phyloP scores from a whole-genome alignment of 2,888 invertebrate species.

The Timandra comae region DNA sequence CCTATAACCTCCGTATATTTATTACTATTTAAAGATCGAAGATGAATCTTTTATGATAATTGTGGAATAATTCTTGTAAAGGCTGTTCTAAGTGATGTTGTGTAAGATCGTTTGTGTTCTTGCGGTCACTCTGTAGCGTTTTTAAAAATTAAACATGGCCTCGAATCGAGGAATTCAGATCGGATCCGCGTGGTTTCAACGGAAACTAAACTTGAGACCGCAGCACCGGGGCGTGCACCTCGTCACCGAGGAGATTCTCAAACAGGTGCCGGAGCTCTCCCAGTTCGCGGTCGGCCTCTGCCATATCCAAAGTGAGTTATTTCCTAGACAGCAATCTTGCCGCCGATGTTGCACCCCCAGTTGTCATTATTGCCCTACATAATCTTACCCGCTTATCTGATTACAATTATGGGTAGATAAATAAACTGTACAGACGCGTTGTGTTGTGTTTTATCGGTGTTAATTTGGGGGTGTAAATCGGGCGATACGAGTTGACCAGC shows the following conservation, averaged over 20 bases:
- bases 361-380: conserved; percentile 49
- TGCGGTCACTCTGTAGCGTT: conserved; percentile 73
- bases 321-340: conserved; percentile 45
- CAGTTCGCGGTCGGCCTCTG: conserved; percentile 97
- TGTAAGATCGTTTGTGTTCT: conserved; percentile 73
- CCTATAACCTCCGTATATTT: conserved; percentile 75
- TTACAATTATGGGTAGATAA: conserved; percentile 25
- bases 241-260: conserved; percentile 96
- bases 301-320: conserved; percentile 96
- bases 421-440: neutral
- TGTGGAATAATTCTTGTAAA: conserved; percentile 78
- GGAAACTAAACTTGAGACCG: conserved; percentile 96
- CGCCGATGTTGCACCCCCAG: conserved; percentile 58
- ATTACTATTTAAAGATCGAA: conserved; percentile 73
- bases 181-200: conserved; percentile 98
- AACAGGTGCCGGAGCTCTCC: conserved; percentile 95
- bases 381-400: conserved; percentile 32
- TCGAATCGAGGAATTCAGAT: conserved; percentile 94
- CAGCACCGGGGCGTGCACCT: conserved; percentile 98
- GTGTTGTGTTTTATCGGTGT: conserved; percentile 16
- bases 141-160: conserved; percentile 84
- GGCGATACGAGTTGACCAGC: conserved; percentile 32
- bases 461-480: conserved; percentile 12
- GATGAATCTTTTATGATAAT: conserved; percentile 83
- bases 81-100: conserved; percentile 75